These are phyloP conservation scores for Zosterops japonicus DNA, from an alignment of 2,113 vertebrate genomes.

Conservation along the genomic window DNA sequence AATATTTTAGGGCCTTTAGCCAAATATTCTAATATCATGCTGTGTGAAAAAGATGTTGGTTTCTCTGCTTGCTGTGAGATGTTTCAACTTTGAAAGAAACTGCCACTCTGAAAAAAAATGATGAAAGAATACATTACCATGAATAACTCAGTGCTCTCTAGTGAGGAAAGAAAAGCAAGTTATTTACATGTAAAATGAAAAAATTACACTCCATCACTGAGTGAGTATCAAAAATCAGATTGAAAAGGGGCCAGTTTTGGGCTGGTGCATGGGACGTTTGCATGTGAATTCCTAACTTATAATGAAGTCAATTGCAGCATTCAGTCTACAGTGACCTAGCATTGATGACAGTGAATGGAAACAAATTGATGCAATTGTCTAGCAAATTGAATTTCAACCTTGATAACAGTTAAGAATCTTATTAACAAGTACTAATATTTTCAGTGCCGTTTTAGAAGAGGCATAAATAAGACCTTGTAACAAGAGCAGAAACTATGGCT, in stretches of 20 bases:
- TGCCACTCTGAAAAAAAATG: neutral
- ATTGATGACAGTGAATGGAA: neutral
- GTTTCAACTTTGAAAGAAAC: slow-evolving; percentile 43
- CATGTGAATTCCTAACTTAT: neutral
- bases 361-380: neutral
- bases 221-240: neutral
- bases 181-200: slow-evolving; percentile 50
- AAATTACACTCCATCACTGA: neutral
- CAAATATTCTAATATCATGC: slow-evolving; percentile 36
- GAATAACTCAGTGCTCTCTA: neutral
- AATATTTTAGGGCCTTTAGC: slow-evolving; percentile 36
- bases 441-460: neutral
- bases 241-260: neutral
- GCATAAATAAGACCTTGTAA: neutral
- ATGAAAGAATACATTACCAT: slow-evolving; percentile 10
- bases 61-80: slow-evolving; percentile 48
- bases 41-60: slow-evolving; percentile 58
- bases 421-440: neutral
- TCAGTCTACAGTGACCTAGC: neutral
- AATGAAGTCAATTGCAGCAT: neutral
- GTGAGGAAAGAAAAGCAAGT: slow-evolving; percentile 6
- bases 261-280: neutral
- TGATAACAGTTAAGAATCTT: neutral
- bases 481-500: neutral
- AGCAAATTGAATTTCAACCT: neutral